Evolutionary conservation across 2,797 vertebrate genomes (phyloP).

Genomic region (Arnoldichthys spilopterus): DNA sequence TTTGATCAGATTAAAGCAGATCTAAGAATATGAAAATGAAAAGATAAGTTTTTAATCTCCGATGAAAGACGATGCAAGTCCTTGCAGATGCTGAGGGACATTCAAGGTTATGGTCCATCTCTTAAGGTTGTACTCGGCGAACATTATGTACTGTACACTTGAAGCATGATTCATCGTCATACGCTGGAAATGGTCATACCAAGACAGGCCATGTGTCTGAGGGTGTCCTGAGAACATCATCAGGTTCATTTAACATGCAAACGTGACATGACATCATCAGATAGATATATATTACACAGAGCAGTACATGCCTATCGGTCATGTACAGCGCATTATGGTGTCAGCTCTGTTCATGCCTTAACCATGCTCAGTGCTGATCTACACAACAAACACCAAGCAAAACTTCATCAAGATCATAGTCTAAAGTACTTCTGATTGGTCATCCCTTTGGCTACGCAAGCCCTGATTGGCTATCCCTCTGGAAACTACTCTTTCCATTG

Average conservation of each 20-base stretch:
- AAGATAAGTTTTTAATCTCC: conserved; percentile 33
- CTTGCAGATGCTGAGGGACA: not conserved
- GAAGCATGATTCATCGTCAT: conserved; percentile 13
- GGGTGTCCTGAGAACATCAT: conserved; percentile 25
- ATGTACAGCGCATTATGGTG: conserved; percentile 22
- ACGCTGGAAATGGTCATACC: not conserved
- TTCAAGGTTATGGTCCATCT: conserved; percentile 12
- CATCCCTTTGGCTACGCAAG: conserved; percentile 26
- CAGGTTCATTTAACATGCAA: conserved; percentile 2
- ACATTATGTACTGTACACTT: not conserved
- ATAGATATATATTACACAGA: conserved; percentile 35
- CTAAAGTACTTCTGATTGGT: conserved; percentile 35
- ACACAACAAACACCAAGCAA: conserved; percentile 2
- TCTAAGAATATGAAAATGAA: conserved; percentile 41
- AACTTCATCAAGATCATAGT: conserved; percentile 33
- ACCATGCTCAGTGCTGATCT: conserved; percentile 13
- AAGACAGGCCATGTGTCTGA: conserved; percentile 20
- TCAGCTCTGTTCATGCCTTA: conserved; percentile 21
- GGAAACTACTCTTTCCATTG: conserved; percentile 31
- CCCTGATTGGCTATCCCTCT: conserved; percentile 51
- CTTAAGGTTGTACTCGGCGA: not conserved
- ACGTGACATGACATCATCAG: conserved; percentile 24
- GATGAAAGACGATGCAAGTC: not conserved
- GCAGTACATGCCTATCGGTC: conserved; percentile 41
- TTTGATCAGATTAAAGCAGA: conserved; percentile 37